Evolutionary conservation across 2,888 invertebrate species (phyloP), one percentile per base, ranked within the genome.

Genomic region (Pyralis farinalis): DNA sequence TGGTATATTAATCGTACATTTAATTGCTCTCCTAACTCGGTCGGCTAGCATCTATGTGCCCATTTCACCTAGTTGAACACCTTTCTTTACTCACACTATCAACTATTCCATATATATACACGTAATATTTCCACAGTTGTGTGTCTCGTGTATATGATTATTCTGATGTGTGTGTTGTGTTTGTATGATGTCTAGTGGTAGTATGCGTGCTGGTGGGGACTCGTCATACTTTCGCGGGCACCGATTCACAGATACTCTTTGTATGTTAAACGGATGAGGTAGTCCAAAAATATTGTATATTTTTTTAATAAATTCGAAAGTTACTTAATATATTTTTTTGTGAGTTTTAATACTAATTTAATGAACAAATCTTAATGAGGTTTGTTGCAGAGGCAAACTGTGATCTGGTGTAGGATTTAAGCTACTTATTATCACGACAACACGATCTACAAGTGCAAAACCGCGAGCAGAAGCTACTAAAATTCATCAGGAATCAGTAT

Each of bases 21-120:
- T 68, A 71, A 68, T 73, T 60, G 51, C 51, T 51, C 69, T 71
- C 65, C 73, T 9, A 39, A 39, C 64, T 73, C 65, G 61, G 46
- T 52, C 66, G 53, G 45, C 49, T 44, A 58, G 67, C 68, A 66
- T 63, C 57, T 16, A 53, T 78, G 84, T 82, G 65, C 83, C 72
- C 87, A 87, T 87, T 88, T 88, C 84, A 71, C 82, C 74, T 66
- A 78, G 70, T 65, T 68, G 76, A 77, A 75, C 87, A 83, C 87
- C 87, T 88, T 88, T 87, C 88, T 87, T 87, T 83, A 86, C 85
- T 7, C 82, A 78, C 81, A 85, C 85, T 59, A 12, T 16, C 35
- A 50, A 37, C 42, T 7, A 49, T 41, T 1, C 45, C 47, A 40
- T 53, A 30, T 20, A 16, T 16, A 16, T 2, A 45, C 38, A 48